phyloP scores from a whole-genome alignment of 2,888 invertebrate species.

The Pantelozetes paolii region DNA sequence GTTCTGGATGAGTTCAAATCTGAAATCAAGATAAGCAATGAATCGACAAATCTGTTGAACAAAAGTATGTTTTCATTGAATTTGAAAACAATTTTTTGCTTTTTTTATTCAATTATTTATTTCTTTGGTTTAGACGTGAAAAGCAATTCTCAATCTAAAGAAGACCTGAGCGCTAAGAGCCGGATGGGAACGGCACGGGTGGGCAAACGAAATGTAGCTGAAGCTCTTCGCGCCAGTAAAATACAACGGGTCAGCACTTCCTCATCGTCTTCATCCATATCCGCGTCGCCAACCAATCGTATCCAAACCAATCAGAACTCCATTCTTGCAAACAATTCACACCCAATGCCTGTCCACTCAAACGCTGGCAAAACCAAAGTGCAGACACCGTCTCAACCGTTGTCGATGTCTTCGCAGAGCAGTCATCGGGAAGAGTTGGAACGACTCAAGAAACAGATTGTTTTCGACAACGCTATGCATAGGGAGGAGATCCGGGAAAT shows the following conservation, averaged over 20 bases:
- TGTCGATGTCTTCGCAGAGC: neutral
- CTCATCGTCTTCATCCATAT: neutral
- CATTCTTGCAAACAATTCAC: slow-evolving; percentile 13
- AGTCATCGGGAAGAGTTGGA: slow-evolving; percentile 18
- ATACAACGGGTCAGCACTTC: neutral
- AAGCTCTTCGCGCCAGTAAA: slow-evolving; percentile 21
- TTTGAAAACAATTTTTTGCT: neutral
- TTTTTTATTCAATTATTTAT: neutral
- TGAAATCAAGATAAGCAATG: slow-evolving; percentile 14
- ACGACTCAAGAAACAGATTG: slow-evolving; percentile 17
- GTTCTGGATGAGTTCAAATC: slow-evolving; percentile 28
- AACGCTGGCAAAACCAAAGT: slow-evolving; percentile 3
- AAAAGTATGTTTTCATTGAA: neutral
- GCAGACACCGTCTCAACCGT: neutral
- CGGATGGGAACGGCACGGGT: slow-evolving; percentile 21
- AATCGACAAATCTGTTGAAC: slow-evolving; percentile 24
- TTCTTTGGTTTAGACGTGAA: neutral
- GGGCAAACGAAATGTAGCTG: slow-evolving; percentile 27
- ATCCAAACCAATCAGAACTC: neutral
- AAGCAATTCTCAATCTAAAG: slow-evolving; percentile 2
- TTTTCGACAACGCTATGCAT: slow-evolving; percentile 53
- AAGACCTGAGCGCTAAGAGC: neutral
- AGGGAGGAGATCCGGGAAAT: slow-evolving; percentile 68
- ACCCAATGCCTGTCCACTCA: neutral
- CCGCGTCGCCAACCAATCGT: neutral